Evolutionary conservation across 2,888 invertebrate species (phyloP).

Genomic region (Megastigmus dorsalis): DNA sequence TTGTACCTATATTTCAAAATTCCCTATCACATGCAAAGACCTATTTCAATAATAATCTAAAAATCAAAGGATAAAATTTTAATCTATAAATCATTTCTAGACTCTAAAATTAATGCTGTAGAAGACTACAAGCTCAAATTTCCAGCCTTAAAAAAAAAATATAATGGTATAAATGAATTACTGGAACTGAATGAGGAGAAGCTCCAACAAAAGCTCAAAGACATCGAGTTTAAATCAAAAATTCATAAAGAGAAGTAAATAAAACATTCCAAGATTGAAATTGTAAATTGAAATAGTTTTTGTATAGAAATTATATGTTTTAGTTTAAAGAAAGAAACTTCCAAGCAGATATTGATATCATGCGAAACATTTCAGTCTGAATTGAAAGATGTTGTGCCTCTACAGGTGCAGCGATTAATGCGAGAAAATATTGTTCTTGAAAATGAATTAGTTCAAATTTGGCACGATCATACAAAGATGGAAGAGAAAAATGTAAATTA

Average conservation of each 20-base stretch:
- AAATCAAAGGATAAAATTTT: too few relatives aligned
- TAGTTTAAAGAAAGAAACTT: conserved; percentile 67
- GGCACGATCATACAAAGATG: conserved; percentile 26
- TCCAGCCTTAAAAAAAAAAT: conserved; percentile 60
- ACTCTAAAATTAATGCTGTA: conserved; percentile 64
- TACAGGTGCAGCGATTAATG: conserved; percentile 62
- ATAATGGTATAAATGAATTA: conserved; percentile 52
- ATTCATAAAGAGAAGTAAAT: conserved; percentile 65
- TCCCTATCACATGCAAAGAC: too few relatives aligned
- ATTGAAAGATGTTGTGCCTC: conserved; percentile 56
- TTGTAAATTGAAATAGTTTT: conserved; percentile 3
- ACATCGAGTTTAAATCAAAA: conserved; percentile 61
- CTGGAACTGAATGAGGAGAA: conserved; percentile 58
- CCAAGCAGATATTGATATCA: conserved; percentile 59
- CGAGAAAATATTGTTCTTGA: conserved; percentile 66
- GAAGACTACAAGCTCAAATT: conserved; percentile 65
- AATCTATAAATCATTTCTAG: conserved; percentile 61
- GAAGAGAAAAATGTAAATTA: not conserved
- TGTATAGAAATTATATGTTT: not conserved
- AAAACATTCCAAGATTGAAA: conserved; percentile 15
- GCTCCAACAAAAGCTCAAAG: conserved; percentile 55
- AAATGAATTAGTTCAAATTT: conserved; percentile 57
- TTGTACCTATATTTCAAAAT: too few relatives aligned
- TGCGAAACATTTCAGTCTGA: conserved; percentile 63
- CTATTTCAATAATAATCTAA: too few relatives aligned